phyloP scores from a whole-genome alignment of 2,113 vertebrate species.

The Melanocharis versteri region DNA sequence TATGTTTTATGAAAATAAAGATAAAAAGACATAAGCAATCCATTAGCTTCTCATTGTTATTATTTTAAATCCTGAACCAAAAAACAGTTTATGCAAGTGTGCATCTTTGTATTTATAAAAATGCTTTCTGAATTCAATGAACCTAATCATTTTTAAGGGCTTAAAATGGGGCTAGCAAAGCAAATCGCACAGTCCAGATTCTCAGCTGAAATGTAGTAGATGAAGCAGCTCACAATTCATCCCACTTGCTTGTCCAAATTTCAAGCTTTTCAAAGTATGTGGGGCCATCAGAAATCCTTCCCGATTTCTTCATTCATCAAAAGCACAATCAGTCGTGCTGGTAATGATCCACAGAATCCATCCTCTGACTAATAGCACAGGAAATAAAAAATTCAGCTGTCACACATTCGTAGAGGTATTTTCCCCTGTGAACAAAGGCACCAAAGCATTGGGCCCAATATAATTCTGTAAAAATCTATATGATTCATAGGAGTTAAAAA shows the following conservation, averaged over 20 bases:
- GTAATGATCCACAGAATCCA: conserved; percentile 27
- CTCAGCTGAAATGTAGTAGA: neutral
- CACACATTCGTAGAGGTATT: conserved; percentile 11
- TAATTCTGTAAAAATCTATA: neutral
- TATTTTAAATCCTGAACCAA: neutral
- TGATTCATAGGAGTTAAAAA: neutral
- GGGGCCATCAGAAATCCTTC: neutral
- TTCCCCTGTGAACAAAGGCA: neutral
- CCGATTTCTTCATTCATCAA: neutral
- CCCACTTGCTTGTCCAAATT: neutral
- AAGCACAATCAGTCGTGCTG: neutral
- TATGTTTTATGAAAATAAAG: neutral
- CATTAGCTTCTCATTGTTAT: neutral
- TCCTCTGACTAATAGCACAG: conserved; percentile 27
- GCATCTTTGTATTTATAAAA: neutral
- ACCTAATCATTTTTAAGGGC: neutral
- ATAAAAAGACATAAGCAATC: neutral
- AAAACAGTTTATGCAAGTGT: neutral
- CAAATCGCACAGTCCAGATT: neutral
- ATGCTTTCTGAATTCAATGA: neutral
- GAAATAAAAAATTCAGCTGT: conserved; percentile 33
- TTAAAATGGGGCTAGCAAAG: neutral
- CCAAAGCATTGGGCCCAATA: neutral
- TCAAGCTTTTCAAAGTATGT: neutral
- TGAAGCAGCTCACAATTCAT: neutral